A percentile compares a stretch with the other conserved stretches of the same genome.
Conservation (phyloP, 2,113 vertebrate genomes). For the Paramisgurnus dabryanus region DNA sequence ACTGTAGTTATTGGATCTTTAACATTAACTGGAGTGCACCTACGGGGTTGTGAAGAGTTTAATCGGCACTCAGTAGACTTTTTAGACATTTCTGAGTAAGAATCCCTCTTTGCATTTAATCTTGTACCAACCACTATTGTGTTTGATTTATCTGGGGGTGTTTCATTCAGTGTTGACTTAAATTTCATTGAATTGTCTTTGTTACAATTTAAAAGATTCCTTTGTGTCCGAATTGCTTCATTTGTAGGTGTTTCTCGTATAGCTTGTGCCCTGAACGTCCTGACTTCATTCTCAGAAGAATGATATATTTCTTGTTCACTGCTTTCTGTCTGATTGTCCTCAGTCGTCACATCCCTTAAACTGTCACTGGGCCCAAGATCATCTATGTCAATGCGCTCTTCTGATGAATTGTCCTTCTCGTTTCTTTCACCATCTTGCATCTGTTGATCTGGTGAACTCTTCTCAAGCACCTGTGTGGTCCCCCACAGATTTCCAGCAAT, state of each 20-base stretch:
- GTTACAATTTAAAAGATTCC: not conserved
- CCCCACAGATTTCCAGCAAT: not conserved
- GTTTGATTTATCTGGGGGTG: too few species aligned
- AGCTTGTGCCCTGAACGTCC: not conserved
- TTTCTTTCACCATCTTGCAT: not conserved
- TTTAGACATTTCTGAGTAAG: not conserved
- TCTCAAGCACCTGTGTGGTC: not conserved
- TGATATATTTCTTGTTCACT: not conserved
- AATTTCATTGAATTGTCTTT: not conserved
- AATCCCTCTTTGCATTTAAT: not conserved
- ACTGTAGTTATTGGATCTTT: not conserved
- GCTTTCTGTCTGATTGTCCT: not conserved
- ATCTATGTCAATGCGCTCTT: too few species aligned
- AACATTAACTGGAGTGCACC: not conserved
- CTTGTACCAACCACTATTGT: too few species aligned
- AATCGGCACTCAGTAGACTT: not conserved
- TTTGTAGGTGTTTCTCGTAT: not conserved
- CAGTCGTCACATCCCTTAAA: not conserved
- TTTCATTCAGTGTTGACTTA: not conserved
- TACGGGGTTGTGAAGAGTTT: too few species aligned
- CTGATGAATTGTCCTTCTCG: too few species aligned
- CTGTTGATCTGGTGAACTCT: too few species aligned
- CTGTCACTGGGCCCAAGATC: not conserved
- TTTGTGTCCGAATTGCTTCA: not conserved
- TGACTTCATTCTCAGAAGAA: conserved; percentile 4